Base-by-base conservation (phyloP, 2,797 vertebrate species). In the Siniperca undulata region DNA sequence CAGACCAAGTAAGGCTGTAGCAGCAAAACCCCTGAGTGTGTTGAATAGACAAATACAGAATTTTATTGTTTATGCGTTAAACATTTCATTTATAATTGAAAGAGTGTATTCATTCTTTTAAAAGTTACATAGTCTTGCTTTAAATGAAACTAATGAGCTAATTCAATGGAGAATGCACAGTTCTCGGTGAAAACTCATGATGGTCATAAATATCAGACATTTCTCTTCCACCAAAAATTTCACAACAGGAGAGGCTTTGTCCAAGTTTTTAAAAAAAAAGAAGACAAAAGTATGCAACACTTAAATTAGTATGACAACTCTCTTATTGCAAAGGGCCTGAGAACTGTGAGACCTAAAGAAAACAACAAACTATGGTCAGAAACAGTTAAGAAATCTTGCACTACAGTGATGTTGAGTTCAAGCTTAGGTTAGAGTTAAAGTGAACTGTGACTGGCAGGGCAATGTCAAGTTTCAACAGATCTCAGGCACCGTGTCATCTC, bases 391-490 rank as follows among this genome's bases (percentile, higher is more conserved):
- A 72, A 83, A 65, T 48, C 11, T 34, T 46, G 38, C 56, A 7
- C 16, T 5, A 0, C 67, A 34, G 55, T 13, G 67, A 27, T 38
- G 72, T 69, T 11, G 48, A 59, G 90, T 83, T 90, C 44, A 88
- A 53, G 70, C n/a, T 9, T 0, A 22, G 86, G 90, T 87, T 74
- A 82, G 73, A 78, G 46, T 79, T 70, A 27, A 64, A 81, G 71
- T 48, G 74, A 71, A 17, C 38, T 42, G 76, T 34, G 50, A 78
- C 72, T 69, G 69, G 36, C 44, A 48, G 74, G 71, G 50, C 66
- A 0, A 58, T 27, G 84, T 87, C 90, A 78, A 76, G 90, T 90
- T 86, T 38, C 74, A 76, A 81, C 90, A 83, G 36, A 82, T 85
- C 75, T 80, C 30, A 7, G 68, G 40, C 48, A 3, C 42, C 24